Evolutionary conservation across 2,113 vertebrate species (phyloP).

Genomic region (Boleophthalmus pectinirostris): DNA sequence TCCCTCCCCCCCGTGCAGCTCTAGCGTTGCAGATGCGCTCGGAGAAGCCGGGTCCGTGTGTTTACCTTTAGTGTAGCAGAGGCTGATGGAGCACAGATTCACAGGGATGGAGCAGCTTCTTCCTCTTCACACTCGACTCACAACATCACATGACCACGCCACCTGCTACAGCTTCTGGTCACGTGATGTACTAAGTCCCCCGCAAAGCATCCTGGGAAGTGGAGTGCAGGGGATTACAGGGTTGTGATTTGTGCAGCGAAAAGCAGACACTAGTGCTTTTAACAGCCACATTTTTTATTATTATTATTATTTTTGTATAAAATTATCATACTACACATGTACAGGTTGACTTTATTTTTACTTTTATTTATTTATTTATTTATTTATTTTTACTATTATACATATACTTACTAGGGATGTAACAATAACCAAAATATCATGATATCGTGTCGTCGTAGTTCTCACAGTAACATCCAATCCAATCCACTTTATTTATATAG

Average conservation of each 20-base stretch:
- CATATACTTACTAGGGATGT: no score
- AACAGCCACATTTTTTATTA: no score
- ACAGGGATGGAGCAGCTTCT: constrained; percentile 63
- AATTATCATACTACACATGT: no score
- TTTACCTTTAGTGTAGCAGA: constrained; percentile 70
- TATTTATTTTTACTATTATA: no score
- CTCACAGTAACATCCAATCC: no score
- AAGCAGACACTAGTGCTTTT: no score
- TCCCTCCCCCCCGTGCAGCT: constrained; percentile 11
- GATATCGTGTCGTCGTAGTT: no score
- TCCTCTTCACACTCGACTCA: constrained; percentile 61
- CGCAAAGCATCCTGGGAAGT: constrained; percentile 66
- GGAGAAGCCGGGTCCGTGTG: constrained; percentile 34
- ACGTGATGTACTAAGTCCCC: constrained; percentile 60
- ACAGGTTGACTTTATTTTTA: no score
- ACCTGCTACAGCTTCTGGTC: constrained; percentile 68
- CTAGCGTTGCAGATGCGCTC: constrained; percentile 30
- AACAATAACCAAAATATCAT: no score
- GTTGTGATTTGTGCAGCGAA: not conserved
- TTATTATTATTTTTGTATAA: no score
- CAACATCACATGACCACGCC: constrained; percentile 75
- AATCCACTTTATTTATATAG: no score
- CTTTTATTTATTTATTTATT: no score
- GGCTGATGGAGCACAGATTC: constrained; percentile 64
- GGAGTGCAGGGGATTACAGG: constrained; percentile 49